Percentiles rank a stretch among this genome's conserved stretches.
Evolutionary conservation across 2,797 vertebrate species (phyloP).

Genomic region (Corythornis leucogaster): DNA sequence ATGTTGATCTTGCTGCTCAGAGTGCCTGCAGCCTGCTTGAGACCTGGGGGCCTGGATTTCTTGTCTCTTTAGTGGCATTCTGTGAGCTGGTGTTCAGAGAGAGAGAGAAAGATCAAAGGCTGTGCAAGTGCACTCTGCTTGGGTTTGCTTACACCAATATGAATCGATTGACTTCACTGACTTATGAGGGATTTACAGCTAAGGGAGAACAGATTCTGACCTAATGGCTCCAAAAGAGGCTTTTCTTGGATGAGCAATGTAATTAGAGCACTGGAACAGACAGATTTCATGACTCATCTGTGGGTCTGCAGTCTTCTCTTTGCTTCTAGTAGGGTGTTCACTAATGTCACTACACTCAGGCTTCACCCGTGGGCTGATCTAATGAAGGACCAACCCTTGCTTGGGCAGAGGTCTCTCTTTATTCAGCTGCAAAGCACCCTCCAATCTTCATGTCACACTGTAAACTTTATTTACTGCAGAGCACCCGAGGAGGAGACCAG

Average conservation of each 20-base stretch:
- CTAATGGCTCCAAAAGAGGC: conserved; percentile 56
- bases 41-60: not conserved
- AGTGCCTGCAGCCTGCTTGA: not conserved
- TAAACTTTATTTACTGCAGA: not conserved
- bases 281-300: conserved; percentile 56
- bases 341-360: conserved; percentile 44
- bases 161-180: conserved; percentile 56
- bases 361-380: conserved; percentile 37
- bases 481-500: not conserved
- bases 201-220: conserved; percentile 56
- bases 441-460: not conserved
- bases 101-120: conserved; percentile 47
- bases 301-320: conserved; percentile 59
- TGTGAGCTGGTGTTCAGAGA: conserved; percentile 8
- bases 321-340: conserved; percentile 40
- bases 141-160: conserved; percentile 61
- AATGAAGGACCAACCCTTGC: conserved; percentile 30
- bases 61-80: conserved; percentile 38
- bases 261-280: conserved; percentile 67
- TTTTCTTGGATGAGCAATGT: conserved; percentile 66
- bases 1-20: not conserved
- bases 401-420: not conserved
- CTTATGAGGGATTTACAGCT: conserved; percentile 65
- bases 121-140: not conserved
- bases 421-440: not conserved